Conservation (phyloP, 1,140 invertebrate genomes). For the Euborellia annulipes region DNA sequence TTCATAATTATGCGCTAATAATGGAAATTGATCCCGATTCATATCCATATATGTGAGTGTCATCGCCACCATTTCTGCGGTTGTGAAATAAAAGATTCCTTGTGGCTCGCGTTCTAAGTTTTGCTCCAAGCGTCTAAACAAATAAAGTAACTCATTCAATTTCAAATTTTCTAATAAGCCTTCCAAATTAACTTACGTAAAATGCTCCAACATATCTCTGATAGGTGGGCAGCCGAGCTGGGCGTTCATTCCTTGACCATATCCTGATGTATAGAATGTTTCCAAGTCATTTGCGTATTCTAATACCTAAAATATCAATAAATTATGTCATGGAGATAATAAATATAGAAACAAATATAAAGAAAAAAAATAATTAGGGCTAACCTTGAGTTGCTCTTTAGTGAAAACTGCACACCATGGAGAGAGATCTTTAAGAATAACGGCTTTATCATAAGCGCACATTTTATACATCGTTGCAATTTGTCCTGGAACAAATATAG, state of each 20-base stretch:
- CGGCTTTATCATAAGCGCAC: slow-evolving; percentile 62
- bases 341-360: no score
- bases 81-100: slow-evolving; percentile 55
- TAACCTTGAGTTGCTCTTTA: slow-evolving; percentile 43
- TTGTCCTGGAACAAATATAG: slow-evolving; percentile 11
- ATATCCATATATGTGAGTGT: slow-evolving; percentile 49
- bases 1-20: slow-evolving; percentile 49
- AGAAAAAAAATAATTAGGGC: neutral
- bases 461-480: slow-evolving; percentile 42
- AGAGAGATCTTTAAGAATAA: slow-evolving; percentile 40
- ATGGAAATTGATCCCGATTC: slow-evolving; percentile 39
- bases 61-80: slow-evolving; percentile 44
- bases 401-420: slow-evolving; percentile 61
- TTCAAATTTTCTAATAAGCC: neutral
- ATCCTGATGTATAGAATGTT: slow-evolving; percentile 59
- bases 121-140: neutral
- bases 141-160: no score
- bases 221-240: slow-evolving; percentile 56
- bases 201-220: slow-evolving; percentile 55
- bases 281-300: slow-evolving; percentile 68
- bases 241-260: slow-evolving; percentile 45
- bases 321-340: no score
- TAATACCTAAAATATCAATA: slow-evolving; percentile 31
- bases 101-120: slow-evolving; percentile 26
- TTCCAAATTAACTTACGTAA: slow-evolving; percentile 31